Evolutionary conservation across 2,888 invertebrate species (phyloP).

Genomic region (Heliconius ismenius): DNA sequence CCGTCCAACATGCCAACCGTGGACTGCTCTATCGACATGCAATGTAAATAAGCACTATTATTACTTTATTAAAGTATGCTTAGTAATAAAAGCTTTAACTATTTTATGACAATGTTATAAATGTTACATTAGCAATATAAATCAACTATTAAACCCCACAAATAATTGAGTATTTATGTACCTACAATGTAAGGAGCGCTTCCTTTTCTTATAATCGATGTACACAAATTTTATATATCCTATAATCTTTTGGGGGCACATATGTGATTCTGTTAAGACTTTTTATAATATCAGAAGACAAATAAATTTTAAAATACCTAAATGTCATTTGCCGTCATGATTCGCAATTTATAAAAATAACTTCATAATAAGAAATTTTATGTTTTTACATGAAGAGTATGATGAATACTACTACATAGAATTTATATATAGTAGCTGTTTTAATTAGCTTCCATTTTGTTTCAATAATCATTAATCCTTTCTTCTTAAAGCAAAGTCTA

Average conservation of each 20-base stretch:
- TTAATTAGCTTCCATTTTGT: neutral
- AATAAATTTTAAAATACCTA: neutral
- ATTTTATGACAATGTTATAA: neutral
- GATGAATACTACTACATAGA: neutral
- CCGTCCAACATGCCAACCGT: constrained; percentile 63
- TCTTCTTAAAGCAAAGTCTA: constrained; percentile 13
- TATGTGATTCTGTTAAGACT: too few relatives aligned
- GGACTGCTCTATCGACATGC: constrained; percentile 75
- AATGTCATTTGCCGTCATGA: neutral
- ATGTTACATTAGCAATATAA: neutral
- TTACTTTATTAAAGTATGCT: neutral
- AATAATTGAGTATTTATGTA: neutral
- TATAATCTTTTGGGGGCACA: neutral
- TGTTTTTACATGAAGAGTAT: too few relatives aligned
- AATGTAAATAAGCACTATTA: constrained; percentile 62
- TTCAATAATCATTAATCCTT: neutral
- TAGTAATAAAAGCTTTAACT: neutral
- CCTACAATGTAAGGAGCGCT: too few relatives aligned
- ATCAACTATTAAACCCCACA: neutral
- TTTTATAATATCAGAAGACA: neutral
- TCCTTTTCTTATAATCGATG: too few relatives aligned
- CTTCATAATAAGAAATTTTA: too few relatives aligned
- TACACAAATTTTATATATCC: too few relatives aligned
- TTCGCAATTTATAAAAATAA: too few relatives aligned
- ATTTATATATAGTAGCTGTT: neutral